Evolutionary conservation across 1,140 invertebrate genomes (phyloP), one percentile per base, ranked within the genome.

Genomic region (Limonius californicus): DNA sequence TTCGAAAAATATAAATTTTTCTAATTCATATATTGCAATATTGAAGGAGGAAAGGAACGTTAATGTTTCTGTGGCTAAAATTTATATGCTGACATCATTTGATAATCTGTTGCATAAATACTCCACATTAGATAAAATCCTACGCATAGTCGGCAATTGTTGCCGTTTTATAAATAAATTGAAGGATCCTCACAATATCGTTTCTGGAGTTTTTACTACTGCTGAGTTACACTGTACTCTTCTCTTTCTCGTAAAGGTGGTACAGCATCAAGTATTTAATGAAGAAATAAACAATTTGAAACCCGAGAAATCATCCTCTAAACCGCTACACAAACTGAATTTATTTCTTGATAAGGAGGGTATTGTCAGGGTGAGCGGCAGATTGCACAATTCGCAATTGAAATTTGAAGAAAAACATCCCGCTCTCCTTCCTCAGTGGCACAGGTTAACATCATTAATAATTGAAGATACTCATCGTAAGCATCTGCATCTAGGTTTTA

Each of bases 281-380:
- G n/a, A n/a, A n/a, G n/a, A n/a, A n/a, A 42, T 42, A 15, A 35
- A 57, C 12, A 57, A 39, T n/a, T n/a, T n/a, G n/a, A 45, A 45
- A 16, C 4, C 42, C 14, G 12, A 7, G n/a, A 6, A 7, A 4
- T 12, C 42, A 45, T 45, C 42, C 4, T 7, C 4, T 45, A 45
- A 45, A 45, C 12, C 16, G 4, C 42, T 12, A 16, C 4, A 45
- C 7, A 45, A 45, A 8, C n/a, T 45, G n/a, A 12, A 12, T 45
- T 14, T n/a, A 6, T 14, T 32, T 6, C 4, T 32, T 6, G 27
- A 32, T 11, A 32, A 32, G 11, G 27, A 32, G 4, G 27, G 27
- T 11, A 6, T 32, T 6, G 11, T 16, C 42, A 45, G 16, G n/a
- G 42, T 14, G 14, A 6, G 12, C 16, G 4, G 42, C 12, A 12